phyloP scores from a whole-genome alignment of 2,888 invertebrate species.

The Pandemis corylana region DNA sequence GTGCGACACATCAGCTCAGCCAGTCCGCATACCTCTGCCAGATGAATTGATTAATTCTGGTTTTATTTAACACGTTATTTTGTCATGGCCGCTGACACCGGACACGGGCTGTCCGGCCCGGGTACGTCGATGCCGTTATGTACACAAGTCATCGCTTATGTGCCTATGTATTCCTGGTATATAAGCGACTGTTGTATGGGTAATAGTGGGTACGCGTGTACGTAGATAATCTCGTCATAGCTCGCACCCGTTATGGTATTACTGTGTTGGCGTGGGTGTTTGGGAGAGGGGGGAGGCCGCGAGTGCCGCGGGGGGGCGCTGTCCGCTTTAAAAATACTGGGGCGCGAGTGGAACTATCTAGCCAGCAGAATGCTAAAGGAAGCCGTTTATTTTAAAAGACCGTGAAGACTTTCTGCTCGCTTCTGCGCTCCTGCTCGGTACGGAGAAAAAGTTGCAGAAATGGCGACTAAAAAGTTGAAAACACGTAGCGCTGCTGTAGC shows the following conservation, averaged over 20 bases:
- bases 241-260: slow-evolving; percentile 84
- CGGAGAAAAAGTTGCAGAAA: slow-evolving; percentile 68
- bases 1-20: neutral
- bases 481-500: slow-evolving; percentile 46
- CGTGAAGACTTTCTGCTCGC: slow-evolving; percentile 64
- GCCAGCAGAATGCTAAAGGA: slow-evolving; percentile 74
- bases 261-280: slow-evolving; percentile 73
- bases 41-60: slow-evolving; percentile 23
- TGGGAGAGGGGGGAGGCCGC: slow-evolving; percentile 57
- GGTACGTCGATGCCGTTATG: slow-evolving; percentile 80
- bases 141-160: slow-evolving; percentile 79
- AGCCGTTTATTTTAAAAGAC: slow-evolving; percentile 80
- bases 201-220: slow-evolving; percentile 74
- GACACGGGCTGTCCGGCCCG: slow-evolving; percentile 63
- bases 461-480: slow-evolving; percentile 58
- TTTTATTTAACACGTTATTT: slow-evolving; percentile 56
- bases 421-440: slow-evolving; percentile 62
- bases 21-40: neutral
- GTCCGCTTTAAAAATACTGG: slow-evolving; percentile 83
- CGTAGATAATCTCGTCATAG: slow-evolving; percentile 85
- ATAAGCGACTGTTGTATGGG: slow-evolving; percentile 72
- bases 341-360: slow-evolving; percentile 71
- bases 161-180: slow-evolving; percentile 71
- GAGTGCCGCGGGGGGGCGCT: slow-evolving; percentile 75
- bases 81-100: slow-evolving; percentile 71